phyloP scores from a whole-genome alignment of 1,140 invertebrate genomes.

The Listronotus oregonensis region DNA sequence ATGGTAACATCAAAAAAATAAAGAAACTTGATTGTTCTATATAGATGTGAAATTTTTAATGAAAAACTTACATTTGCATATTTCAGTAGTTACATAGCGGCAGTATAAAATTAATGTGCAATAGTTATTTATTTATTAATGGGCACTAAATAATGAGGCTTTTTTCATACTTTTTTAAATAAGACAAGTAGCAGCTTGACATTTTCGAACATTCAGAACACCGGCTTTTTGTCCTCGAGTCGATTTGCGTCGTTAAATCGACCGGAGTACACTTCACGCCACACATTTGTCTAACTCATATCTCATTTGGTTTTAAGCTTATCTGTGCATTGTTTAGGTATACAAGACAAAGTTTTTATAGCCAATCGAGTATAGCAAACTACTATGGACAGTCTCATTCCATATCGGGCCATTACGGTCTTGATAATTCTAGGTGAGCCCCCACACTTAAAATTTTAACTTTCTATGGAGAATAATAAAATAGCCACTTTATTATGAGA shows the following conservation, averaged over 20 bases:
- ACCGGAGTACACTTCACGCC: conserved; percentile 13
- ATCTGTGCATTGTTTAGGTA: conserved; percentile 52
- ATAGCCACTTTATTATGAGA: neutral
- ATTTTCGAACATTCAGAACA: neutral
- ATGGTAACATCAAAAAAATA: too few relatives aligned
- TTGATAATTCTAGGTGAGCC: conserved; percentile 55
- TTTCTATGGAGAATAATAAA: neutral
- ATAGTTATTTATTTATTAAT: too few relatives aligned
- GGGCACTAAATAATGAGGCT: too few relatives aligned
- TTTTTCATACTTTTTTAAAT: too few relatives aligned
- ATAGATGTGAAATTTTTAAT: too few relatives aligned
- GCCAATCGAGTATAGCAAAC: conserved; percentile 49
- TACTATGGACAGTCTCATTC: conserved; percentile 53
- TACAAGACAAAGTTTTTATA: conserved; percentile 55
- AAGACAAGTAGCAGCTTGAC: neutral
- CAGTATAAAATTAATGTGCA: too few relatives aligned
- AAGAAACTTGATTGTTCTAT: too few relatives aligned
- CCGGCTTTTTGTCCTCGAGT: conserved; percentile 5
- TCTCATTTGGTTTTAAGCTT: conserved; percentile 29
- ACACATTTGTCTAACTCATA: conserved; percentile 8
- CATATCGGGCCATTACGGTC: conserved; percentile 52
- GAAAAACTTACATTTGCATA: too few relatives aligned
- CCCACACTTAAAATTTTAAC: neutral
- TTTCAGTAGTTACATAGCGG: too few relatives aligned
- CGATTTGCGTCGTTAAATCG: neutral